phyloP scores from a whole-genome alignment of 2,797 vertebrate species.

The Schizothorax lantsangensis region DNA sequence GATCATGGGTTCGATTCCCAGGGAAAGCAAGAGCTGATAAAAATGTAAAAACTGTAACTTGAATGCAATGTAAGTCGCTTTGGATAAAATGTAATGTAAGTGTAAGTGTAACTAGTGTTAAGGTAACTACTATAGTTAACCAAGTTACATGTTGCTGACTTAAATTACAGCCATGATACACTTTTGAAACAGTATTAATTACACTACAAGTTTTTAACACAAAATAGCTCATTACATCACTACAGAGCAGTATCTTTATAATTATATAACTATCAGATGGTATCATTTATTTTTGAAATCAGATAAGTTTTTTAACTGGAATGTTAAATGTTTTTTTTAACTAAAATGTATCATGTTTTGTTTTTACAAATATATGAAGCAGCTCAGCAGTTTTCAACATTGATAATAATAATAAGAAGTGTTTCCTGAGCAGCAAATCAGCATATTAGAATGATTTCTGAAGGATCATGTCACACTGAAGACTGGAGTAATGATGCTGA shows the following conservation, averaged over 20 bases:
- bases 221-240: not conserved
- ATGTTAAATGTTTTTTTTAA: too few relatives aligned
- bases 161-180: not conserved
- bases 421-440: not conserved
- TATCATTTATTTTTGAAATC: too few relatives aligned
- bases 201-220: not conserved
- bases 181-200: not conserved
- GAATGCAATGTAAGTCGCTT: too few relatives aligned
- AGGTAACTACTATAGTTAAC: not conserved
- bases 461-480: not conserved
- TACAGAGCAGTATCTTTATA: too few relatives aligned
- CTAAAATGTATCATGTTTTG: not conserved
- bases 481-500: not conserved
- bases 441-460: not conserved
- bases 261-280: too few relatives aligned
- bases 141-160: not conserved
- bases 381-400: not conserved
- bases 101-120: not conserved
- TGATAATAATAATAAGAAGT: not conserved
- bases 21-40: too few relatives aligned
- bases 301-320: too few relatives aligned
- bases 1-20: too few relatives aligned
- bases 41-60: too few relatives aligned
- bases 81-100: too few relatives aligned
- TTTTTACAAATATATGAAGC: not conserved